Conservation (phyloP, 92 coral and sea anemone genomes). For the Epizoanthus stellaris region DNA sequence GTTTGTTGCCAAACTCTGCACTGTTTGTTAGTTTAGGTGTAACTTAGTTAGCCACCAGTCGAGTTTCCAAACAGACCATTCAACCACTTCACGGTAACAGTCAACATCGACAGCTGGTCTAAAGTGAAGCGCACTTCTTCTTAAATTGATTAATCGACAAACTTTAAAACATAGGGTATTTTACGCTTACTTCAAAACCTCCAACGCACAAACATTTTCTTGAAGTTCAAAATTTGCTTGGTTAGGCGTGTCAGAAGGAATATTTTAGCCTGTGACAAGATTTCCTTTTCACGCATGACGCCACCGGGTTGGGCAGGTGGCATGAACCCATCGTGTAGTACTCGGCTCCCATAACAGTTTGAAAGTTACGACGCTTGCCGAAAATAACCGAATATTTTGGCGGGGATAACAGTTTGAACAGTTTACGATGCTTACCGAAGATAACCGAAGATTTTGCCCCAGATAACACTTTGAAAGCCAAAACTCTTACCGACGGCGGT, state of each 20-base stretch:
- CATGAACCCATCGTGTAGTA: background rate
- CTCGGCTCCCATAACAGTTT: no score
- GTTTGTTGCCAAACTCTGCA: background rate
- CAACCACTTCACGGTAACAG: background rate
- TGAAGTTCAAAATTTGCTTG: background rate
- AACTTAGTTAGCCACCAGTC: background rate
- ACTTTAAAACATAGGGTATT: background rate
- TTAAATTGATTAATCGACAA: background rate
- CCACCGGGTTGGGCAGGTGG: conserved; percentile 41
- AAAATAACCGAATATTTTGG: no score
- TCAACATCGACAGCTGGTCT: background rate
- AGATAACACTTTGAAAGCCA: no score
- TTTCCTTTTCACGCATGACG: conserved; percentile 43
- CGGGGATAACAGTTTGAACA: no score
- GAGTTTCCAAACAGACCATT: conserved; percentile 10
- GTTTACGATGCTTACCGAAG: no score
- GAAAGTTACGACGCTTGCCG: no score
- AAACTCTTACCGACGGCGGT: no score
- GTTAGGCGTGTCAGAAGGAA: conserved; percentile 38
- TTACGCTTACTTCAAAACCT: background rate
- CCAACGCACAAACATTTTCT: conserved; percentile 8
- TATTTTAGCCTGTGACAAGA: conserved; percentile 37
- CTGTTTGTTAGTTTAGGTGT: background rate
- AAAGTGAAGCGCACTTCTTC: background rate
- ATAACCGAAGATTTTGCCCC: no score